Evolutionary conservation across 2,797 vertebrate genomes (phyloP), one percentile per base, ranked within the genome.

Genomic region (Acestrorhynchus altus): DNA sequence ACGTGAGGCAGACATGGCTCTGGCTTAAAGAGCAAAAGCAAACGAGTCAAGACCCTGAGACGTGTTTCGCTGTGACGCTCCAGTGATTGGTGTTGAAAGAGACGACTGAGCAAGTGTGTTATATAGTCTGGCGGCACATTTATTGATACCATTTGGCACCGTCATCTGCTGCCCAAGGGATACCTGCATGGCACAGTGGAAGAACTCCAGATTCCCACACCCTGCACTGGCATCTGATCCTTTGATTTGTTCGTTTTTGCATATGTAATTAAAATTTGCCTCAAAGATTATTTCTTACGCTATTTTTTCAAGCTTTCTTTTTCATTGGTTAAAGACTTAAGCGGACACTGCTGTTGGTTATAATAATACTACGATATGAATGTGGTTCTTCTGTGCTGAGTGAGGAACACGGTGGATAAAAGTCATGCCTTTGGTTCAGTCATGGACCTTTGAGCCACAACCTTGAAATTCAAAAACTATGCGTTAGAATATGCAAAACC

Each of bases 1-100:
- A 5, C 63, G 42, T 20, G 46, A 4, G 0, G 60, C 3, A 26
- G 52, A 1, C 82, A 83, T 83, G 26, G 63, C 47, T 42, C 8
- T 39, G 42, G 8, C 6, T 39, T 18, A 16, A n/a, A 20, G 31
- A 18, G 59, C 12, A 28, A 57, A 15, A 57, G 12, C 13, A 61
- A 61, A 8, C 1, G 16, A n/a, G 31, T 5, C 26, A 57, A 47
- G n/a, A 47, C 9, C 13, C 47, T 77, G 75, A 76, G 39, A 67
- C n/a, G 46, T 44, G 12, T 15, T 24, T 7, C 4, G 51, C 12
- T 10, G 5, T 57, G 26, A 13, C 28, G 56, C 56, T 26, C 24
- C 2, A 20, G n/a, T 0, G 49, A 18, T 51, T n/a, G n/a, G 52
- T 54, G 52, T 54, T 3, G 24, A 57, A 31, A 42, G 72, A 64